Conservation (phyloP, 2,113 vertebrate species). For the Aleadryas rufinucha region DNA sequence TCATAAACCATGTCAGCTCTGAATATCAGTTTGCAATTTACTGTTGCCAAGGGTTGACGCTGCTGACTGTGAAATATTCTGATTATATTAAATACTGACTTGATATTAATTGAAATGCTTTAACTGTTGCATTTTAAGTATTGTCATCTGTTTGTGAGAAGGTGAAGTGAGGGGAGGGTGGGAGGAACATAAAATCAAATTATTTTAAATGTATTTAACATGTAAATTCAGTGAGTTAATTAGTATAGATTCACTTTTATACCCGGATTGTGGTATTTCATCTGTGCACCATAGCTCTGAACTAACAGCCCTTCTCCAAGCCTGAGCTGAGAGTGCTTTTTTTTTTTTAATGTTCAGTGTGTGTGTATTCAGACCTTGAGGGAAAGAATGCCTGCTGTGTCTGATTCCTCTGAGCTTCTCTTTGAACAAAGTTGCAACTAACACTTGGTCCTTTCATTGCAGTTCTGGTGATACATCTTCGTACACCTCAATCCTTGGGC, state of each 20-base stretch:
- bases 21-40: not conserved
- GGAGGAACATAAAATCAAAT: not conserved
- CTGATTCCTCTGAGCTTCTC: conserved; percentile 5
- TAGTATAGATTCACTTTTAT: not conserved
- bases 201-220: not conserved
- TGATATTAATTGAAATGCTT: not conserved
- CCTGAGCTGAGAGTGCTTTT: not conserved
- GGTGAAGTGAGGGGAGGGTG: not conserved
- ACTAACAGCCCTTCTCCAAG: not conserved
- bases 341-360: not conserved
- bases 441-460: conserved; percentile 30
- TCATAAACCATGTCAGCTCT: not conserved
- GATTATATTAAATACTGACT: not conserved
- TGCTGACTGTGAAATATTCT: not conserved
- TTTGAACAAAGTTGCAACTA: conserved; percentile 24
- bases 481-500: conserved; percentile 8
- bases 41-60: not conserved
- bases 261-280: not conserved
- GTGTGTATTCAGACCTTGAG: not conserved
- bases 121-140: not conserved
- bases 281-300: not conserved
- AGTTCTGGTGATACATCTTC: not conserved
- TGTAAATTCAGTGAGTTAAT: not conserved
- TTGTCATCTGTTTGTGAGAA: not conserved
- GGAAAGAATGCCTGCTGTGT: conserved; percentile 39